Percentiles rank a stretch among this genome's conserved stretches.
Conservation (phyloP, 2,888 invertebrate species). For the Melinaea marsaeus region DNA sequence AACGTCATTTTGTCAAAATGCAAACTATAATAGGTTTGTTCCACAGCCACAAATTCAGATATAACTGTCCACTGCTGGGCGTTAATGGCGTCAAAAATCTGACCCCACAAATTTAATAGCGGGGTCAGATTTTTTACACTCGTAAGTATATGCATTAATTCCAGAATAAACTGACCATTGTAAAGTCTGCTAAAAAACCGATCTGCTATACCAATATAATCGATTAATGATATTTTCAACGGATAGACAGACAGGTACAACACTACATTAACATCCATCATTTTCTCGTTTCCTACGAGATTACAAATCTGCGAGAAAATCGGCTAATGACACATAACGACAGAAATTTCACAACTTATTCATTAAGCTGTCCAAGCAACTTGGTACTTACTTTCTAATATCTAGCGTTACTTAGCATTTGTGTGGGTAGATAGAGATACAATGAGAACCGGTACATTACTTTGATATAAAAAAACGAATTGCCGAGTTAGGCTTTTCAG, state of each 20-base stretch:
- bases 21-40: no score
- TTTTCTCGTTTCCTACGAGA: slow-evolving; percentile 28
- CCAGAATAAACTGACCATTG: no score
- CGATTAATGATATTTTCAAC: not conserved
- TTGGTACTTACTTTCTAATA: slow-evolving; percentile 39
- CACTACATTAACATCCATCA: slow-evolving; percentile 20
- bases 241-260: not conserved
- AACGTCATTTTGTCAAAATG: no score
- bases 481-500: no score
- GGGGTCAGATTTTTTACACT: no score
- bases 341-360: slow-evolving; percentile 42
- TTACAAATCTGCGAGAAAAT: slow-evolving; percentile 35
- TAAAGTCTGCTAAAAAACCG: no score
- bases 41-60: no score
- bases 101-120: no score
- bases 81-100: no score
- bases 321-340: slow-evolving; percentile 41
- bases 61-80: no score
- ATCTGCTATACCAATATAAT: no score
- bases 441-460: slow-evolving; percentile 9
- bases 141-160: no score
- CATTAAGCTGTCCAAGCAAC: slow-evolving; percentile 39
- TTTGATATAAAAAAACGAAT: not conserved
- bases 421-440: slow-evolving; percentile 1
- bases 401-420: slow-evolving; percentile 27